phyloP scores from a whole-genome alignment of 2,113 vertebrate species.

The Pelecanoides urinatrix region DNA sequence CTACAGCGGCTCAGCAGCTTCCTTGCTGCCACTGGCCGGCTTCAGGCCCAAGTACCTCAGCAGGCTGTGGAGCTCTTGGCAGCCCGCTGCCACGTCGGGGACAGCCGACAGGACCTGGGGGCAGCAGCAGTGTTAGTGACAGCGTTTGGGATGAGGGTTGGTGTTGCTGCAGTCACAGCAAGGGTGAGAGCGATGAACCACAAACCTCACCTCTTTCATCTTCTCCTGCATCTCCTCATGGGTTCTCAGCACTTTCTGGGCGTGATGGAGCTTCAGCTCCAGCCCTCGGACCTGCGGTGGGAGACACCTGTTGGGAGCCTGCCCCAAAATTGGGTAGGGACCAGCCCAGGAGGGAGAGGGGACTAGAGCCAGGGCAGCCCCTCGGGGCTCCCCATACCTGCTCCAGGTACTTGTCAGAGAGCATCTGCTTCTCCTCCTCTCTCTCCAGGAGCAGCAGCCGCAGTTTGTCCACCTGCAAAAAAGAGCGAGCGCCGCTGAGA shows the following conservation, averaged over 20 bases:
- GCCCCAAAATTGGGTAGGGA: not conserved
- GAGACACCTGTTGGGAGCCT: not conserved
- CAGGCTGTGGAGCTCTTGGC: conserved; percentile 57
- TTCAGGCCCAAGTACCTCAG: conserved; percentile 16
- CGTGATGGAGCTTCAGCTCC: not conserved
- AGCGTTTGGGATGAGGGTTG: not conserved
- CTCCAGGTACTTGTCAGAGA: conserved; percentile 46
- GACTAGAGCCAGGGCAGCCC: not conserved
- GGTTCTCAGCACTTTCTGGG: not conserved
- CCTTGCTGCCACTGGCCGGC: not conserved
- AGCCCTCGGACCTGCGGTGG: not conserved
- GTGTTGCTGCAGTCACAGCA: not conserved
- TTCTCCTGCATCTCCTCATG: not conserved
- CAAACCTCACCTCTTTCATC: conserved; percentile 39
- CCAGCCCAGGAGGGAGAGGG: not conserved
- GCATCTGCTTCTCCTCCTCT: conserved; percentile 55
- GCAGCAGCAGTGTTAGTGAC: not conserved
- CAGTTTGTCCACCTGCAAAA: conserved; percentile 71
- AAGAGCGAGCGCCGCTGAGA: not conserved
- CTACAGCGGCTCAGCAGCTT: not conserved
- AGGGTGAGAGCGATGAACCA: not conserved
- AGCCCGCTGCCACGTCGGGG: not conserved
- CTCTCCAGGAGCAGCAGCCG: conserved; percentile 66
- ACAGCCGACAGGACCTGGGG: not conserved
- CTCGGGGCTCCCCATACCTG: conserved; percentile 28